Percentiles rank a stretch among this genome's conserved stretches.
phyloP scores from a whole-genome alignment of 2,113 vertebrate genomes.

The Brachirus orientalis region DNA sequence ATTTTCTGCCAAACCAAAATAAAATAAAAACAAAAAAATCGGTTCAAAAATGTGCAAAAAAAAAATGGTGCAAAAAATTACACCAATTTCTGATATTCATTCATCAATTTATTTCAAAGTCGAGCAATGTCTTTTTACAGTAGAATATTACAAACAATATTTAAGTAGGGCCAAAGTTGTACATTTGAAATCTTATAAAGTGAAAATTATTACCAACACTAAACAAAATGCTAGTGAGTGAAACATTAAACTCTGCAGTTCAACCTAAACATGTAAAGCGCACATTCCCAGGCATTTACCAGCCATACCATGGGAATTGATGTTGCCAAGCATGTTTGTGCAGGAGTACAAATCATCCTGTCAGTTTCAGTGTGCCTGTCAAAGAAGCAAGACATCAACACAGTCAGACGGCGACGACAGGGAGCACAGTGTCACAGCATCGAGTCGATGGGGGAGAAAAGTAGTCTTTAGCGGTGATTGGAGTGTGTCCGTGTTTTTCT shows the following conservation, averaged over 20 bases:
- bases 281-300: slow-evolving; percentile 36
- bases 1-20: too few species aligned
- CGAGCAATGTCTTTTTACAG: not conserved
- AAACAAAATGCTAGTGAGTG: slow-evolving; percentile 14
- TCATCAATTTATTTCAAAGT: too few species aligned
- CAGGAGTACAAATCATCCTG: slow-evolving; percentile 68
- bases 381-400: slow-evolving; percentile 62
- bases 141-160: not conserved
- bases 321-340: slow-evolving; percentile 65
- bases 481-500: slow-evolving; percentile 5
- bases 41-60: too few species aligned
- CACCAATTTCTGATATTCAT: too few species aligned
- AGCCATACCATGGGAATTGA: slow-evolving; percentile 54
- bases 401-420: slow-evolving; percentile 39
- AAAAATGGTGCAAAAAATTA: too few species aligned
- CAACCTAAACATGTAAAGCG: slow-evolving; percentile 44
- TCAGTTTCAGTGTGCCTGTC: slow-evolving; percentile 65
- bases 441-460: slow-evolving; percentile 23
- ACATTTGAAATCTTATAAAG: not conserved
- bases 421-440: slow-evolving; percentile 39
- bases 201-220: slow-evolving; percentile 25
- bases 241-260: slow-evolving; percentile 19
- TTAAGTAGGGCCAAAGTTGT: not conserved
- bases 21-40: too few species aligned
- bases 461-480: slow-evolving; percentile 42